Percentiles rank a stretch among this genome's conserved stretches.
phyloP scores from a whole-genome alignment of 2,888 invertebrate species.

The Netelia melanura region DNA sequence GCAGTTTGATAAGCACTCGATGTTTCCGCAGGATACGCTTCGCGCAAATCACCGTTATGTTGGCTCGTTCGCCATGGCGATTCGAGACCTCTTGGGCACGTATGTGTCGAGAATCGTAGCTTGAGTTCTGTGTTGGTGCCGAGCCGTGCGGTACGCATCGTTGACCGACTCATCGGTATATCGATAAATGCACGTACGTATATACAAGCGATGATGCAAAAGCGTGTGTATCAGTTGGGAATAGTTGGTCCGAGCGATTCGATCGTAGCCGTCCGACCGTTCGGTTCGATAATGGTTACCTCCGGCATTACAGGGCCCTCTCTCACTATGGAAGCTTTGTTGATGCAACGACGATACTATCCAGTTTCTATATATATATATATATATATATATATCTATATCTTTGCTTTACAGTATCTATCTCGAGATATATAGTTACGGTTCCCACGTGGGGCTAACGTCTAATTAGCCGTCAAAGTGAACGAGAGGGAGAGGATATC shows the following conservation, averaged over 20 bases:
- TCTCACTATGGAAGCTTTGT: constrained; percentile 21
- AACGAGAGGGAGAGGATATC: constrained; percentile 47
- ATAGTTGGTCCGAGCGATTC: constrained; percentile 53
- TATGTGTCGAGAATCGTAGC: constrained; percentile 20
- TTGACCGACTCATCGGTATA: constrained; percentile 45
- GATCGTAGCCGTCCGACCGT: constrained; percentile 50
- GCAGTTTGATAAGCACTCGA: constrained; percentile 76
- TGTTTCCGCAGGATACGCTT: constrained; percentile 81
- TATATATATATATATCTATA: background rate
- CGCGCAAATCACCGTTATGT: constrained; percentile 77
- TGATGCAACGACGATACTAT: constrained; percentile 49
- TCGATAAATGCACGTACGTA: constrained; percentile 18
- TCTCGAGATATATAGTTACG: constrained; percentile 57
- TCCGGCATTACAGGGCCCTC: constrained; percentile 50
- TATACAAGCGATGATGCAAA: constrained; percentile 17
- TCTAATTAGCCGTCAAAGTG: constrained; percentile 67
- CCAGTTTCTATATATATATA: background rate
- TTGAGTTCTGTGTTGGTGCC: constrained; percentile 1
- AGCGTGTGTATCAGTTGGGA: constrained; percentile 49
- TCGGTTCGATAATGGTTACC: constrained; percentile 70
- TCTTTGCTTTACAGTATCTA: constrained; percentile 2
- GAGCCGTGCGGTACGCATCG: constrained; percentile 39
- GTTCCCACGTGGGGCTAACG: constrained; percentile 59
- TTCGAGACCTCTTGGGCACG: constrained; percentile 9
- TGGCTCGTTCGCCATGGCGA: constrained; percentile 66